Base-by-base conservation (phyloP, 2,113 vertebrate species). In the Etia nguti region DNA sequence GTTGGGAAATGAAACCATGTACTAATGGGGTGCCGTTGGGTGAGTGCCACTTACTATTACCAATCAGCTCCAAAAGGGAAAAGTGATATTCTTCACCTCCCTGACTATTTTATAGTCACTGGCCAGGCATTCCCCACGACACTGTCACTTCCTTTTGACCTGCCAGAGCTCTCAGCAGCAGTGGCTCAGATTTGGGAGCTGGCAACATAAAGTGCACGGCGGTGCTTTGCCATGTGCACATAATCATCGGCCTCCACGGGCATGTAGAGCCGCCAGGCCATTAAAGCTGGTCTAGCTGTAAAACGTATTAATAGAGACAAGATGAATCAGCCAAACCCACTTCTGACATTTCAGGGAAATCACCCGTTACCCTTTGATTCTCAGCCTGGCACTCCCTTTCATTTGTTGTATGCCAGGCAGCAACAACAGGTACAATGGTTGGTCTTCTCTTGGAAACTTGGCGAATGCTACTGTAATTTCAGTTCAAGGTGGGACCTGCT, bases 291-390 rank as follows among this genome's bases (percentile, higher is more conserved):
- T 83, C 59, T 83, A 83, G 77, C 92, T 91, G 81, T 94, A 87
- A 93, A 92, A 80, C 18, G 77, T 92, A 93, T 93, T 93, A 93
- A 94, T 92, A 93, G 89, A 84, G 91, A 92, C 60, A 80, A 84
- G 83, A 87, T 88, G 88, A 93, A 85, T 90, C 90, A 84, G 88
- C 87, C 93, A 93, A 92, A 93, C 85, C 89, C 90, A 91, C 92
- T 90, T 90, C 84, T 94, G 92, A 90, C 89, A 93, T 88, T 90
- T 91, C 86, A 89, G 60, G 89, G 89, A 94, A 95, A 94, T 94
- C 92, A 89, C 92, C 89, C 84, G 87, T 91, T 92, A 88, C 84
- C 88, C 89, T 90, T 93, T 93, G 79, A 92, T 91, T 93, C 83
- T 81, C 80, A 84, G 34, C 52, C 81, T 90, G 92, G 89, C 91